phyloP scores from a whole-genome alignment of 2,797 vertebrate genomes.

The Catamblyrhynchus diadema region DNA sequence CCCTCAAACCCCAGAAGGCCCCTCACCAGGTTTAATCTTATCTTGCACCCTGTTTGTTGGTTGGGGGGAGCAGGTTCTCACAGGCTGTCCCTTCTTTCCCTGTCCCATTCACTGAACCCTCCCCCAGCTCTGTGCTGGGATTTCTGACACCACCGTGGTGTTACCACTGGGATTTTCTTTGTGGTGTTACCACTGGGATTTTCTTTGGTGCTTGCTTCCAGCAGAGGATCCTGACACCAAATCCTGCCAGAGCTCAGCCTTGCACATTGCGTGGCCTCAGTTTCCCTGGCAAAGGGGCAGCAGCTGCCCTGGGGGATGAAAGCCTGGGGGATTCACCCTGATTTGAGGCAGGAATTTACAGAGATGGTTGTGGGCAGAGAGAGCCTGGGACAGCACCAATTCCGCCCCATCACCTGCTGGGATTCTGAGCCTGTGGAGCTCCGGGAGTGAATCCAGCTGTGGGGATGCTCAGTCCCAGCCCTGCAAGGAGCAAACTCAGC shows the following conservation, averaged over 20 bases:
- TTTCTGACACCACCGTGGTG: fast-evolving
- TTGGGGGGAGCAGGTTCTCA: neutral
- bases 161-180: neutral
- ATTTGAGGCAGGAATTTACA: neutral
- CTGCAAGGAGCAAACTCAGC: neutral
- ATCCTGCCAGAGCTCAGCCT: neutral
- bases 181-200: neutral
- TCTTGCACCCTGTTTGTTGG: neutral
- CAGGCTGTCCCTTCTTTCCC: too few relatives aligned
- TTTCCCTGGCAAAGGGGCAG: neutral
- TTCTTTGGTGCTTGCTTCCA: neutral
- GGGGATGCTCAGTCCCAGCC: neutral
- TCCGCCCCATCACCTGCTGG: neutral
- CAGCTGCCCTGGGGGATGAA: neutral
- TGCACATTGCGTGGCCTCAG: neutral
- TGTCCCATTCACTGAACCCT: neutral
- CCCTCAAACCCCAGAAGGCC: fast-evolving
- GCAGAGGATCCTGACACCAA: fast-evolving
- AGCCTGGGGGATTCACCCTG: neutral
- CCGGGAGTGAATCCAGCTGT: neutral
- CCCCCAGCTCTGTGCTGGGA: neutral
- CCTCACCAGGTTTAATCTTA: neutral
- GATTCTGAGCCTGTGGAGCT: constrained; percentile 9
- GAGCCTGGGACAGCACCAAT: neutral
- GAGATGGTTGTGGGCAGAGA: neutral